Percentiles rank a stretch among this genome's conserved stretches.
These are phyloP conservation scores for Mimas tiliae DNA, from an alignment of 2,888 invertebrate species.

Conservation along the genomic window DNA sequence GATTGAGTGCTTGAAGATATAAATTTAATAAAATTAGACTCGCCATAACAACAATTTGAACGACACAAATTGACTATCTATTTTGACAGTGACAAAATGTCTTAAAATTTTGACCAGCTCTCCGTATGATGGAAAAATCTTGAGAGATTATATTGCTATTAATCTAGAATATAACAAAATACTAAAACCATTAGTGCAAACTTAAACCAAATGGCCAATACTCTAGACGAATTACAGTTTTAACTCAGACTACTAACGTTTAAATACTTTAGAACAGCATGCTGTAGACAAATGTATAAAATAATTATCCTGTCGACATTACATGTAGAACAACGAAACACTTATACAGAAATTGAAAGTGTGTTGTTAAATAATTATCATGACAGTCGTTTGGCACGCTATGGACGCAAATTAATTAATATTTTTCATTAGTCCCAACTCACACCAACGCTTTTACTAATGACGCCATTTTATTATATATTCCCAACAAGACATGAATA, in stretches of 20 bases:
- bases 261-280: neutral
- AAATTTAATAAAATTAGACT: neutral
- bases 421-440: constrained; percentile 20
- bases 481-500: neutral
- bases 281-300: constrained; percentile 29
- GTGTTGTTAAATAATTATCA: constrained; percentile 18
- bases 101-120: neutral
- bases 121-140: neutral
- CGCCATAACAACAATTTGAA: too few species aligned
- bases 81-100: neutral
- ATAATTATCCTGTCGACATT: neutral
- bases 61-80: neutral
- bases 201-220: too few species aligned
- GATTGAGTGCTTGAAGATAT: neutral
- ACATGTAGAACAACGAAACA: constrained; percentile 12
- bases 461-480: constrained; percentile 11
- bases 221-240: too few species aligned
- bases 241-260: neutral
- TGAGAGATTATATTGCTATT: neutral
- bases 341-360: constrained; percentile 14
- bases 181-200: neutral
- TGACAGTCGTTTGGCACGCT: constrained; percentile 18
- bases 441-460: neutral
- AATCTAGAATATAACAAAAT: neutral
- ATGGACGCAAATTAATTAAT: constrained; percentile 10